These are phyloP conservation scores for Melipona bicolor DNA, from an alignment of 2,888 invertebrate genomes.

Conservation along the genomic window DNA sequence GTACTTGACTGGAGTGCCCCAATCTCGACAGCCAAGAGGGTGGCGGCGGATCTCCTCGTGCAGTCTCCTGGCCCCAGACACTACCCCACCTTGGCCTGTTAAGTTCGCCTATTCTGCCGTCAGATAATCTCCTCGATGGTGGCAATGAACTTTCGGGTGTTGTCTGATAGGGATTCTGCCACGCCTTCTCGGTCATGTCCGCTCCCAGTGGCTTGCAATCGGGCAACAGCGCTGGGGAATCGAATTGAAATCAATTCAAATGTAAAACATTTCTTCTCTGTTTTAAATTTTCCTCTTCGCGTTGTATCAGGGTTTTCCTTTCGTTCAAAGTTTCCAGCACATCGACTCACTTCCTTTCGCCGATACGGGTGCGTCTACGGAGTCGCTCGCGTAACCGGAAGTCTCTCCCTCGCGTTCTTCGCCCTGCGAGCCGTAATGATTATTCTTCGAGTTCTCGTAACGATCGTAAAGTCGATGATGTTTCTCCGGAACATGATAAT, in stretches of 20 bases:
- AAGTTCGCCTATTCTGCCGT: slow-evolving; percentile 75
- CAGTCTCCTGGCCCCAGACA: slow-evolving; percentile 78
- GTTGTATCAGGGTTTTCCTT: not conserved
- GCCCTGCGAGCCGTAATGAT: slow-evolving; percentile 65
- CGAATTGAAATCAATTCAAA: not conserved
- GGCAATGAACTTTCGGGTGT: slow-evolving; percentile 78
- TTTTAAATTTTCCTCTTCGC: not conserved
- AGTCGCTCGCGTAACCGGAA: slow-evolving; percentile 94
- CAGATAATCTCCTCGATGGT: slow-evolving; percentile 75
- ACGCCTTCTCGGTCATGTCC: slow-evolving; percentile 75
- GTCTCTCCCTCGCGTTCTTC: slow-evolving; percentile 86
- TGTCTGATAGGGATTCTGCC: slow-evolving; percentile 79
- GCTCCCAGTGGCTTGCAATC: slow-evolving; percentile 49
- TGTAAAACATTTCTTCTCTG: too few species aligned
- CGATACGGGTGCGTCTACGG: slow-evolving; percentile 82
- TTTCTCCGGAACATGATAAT: slow-evolving; percentile 63
- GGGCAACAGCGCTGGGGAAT: slow-evolving; percentile 39
- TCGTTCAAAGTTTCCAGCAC: not conserved
- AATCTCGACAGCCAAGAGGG: slow-evolving; percentile 83
- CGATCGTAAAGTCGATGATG: slow-evolving; percentile 79
- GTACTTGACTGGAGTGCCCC: slow-evolving; percentile 80
- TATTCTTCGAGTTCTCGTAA: slow-evolving; percentile 74
- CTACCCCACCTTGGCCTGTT: slow-evolving; percentile 81
- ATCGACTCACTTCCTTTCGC: slow-evolving; percentile 39
- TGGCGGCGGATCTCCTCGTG: slow-evolving; percentile 76